These are phyloP conservation scores for Hipposideros armiger DNA, from an alignment of 2,113 vertebrate species.

Conservation along the genomic window DNA sequence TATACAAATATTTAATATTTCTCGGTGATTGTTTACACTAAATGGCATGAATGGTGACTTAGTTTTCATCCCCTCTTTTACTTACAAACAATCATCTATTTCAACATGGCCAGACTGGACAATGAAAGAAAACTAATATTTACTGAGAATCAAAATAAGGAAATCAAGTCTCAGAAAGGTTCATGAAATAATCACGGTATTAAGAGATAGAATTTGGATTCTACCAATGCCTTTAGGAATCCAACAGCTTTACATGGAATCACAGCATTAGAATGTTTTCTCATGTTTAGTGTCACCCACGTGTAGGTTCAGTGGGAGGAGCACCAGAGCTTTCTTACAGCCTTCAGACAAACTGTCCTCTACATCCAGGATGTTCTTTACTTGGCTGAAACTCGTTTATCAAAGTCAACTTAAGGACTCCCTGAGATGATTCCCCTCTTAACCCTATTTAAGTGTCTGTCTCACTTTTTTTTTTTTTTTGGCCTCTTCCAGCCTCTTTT, in stretches of 20 bases:
- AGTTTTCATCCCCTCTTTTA: background rate
- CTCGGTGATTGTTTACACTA: background rate
- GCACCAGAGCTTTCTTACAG: background rate
- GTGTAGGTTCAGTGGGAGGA: slow-evolving; percentile 35
- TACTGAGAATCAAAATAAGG: background rate
- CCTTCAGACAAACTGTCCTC: background rate
- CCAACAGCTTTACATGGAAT: background rate
- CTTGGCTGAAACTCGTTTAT: background rate
- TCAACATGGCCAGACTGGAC: background rate
- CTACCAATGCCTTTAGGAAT: background rate
- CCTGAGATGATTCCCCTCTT: background rate
- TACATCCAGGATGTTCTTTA: background rate
- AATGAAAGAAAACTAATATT: background rate
- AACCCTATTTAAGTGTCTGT: background rate
- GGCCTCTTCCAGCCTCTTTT: background rate
- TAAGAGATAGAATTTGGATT: background rate
- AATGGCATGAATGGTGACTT: background rate
- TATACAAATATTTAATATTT: background rate
- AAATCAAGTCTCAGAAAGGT: background rate
- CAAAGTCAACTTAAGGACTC: slow-evolving; percentile 13
- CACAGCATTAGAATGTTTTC: background rate
- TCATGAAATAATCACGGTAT: slow-evolving; percentile 10
- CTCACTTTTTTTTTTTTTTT: slow-evolving; percentile 20
- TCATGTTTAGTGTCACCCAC: background rate
- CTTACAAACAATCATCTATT: background rate